Base-by-base conservation (phyloP, 2,797 vertebrate species). In the Crocidura indochinensis region DNA sequence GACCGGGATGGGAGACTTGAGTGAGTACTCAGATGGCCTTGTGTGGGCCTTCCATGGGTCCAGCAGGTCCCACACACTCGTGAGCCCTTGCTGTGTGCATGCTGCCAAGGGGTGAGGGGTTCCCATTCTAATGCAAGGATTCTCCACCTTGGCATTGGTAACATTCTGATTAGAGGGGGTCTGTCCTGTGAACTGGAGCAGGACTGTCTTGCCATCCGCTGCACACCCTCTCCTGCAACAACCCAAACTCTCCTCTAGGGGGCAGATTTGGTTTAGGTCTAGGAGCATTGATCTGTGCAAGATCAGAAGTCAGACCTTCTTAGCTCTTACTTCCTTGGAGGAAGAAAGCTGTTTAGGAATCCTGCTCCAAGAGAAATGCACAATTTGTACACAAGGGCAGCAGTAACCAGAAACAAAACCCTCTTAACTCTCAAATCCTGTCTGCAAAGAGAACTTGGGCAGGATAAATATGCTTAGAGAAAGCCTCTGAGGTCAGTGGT, bases 41-140 rank as follows among this genome's bases (percentile, higher is more conserved):
- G 38, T 5, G 38, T 38, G 38, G 38, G 38, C 38, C 38, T 38
- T 38, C 38, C 38, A 38, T 38, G 38, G 38, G 38, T 38, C 53
- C 68, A 27, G 26, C 27, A 6, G 26, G 53, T 10, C 26, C 31
- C 3, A 44, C 8, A 3, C 10, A 31, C 31, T 53, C 4, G 20
- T 0, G 38, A 60, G 10, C 7, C 6, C 8, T 4, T 1, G 15
- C 4, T 10, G 19, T 5, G 0, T 38, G 78, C 49, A 26, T 0
- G 1, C 8, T 10, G 65, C 44, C 2, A 27, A 38, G 53, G 11
- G 11, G 53, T 9, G 22, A 10, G 22, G 6, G 15, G 8, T 10
- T 87, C n/a, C 62, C 4, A 10, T 1, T 11, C 24, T 20, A 14
- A 11, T 15, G 56, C 10, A 47, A 38, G 67, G 38, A 27, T 75